Base-by-base conservation (phyloP, 2,113 vertebrate species). In the Aspidoscelis tigris region DNA sequence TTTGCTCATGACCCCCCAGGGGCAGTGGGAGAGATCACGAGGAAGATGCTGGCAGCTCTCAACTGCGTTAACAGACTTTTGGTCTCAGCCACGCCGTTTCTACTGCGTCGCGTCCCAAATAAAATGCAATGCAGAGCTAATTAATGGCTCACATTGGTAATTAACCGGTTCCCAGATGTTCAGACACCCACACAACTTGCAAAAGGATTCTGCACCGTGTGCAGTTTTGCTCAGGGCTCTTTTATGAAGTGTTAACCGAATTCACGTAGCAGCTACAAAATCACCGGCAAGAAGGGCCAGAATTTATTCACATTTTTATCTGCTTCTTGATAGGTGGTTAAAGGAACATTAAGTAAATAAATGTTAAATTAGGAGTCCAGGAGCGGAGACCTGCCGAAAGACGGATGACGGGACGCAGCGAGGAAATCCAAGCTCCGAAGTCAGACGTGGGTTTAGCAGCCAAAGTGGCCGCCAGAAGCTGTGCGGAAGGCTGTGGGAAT, bases 91-190 rank as follows among this genome's bases (percentile, higher is more conserved):
- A 12, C 14, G 22, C 53, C 14, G 7, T 18, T 81, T 73, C 39
- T 72, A 41, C 11, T 26, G 61, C 66, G 22, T 50, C 64, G 47
- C 64, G 50, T 16, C 65, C 78, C 64, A 18, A 64, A 43, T 64
- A 80, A 80, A 80, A 80, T n/a, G 61, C 69, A 73, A 16, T 22
- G 43, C 10, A 43, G 53, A 81, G 22, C 22, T 61, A 73, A 81
- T 58, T 81, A 43, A 81, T 81, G 39, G 22, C 22, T 70, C 69
- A 72, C 53, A 73, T 26, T 44, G 21, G 69, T 73, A 81, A 72
- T 81, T 73, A 81, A 73, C 39, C 33, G 24, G 20, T 39, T 44
- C 70, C 50, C 53, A 81, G 80, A 43, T 73, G 53, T 61, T 61
- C 72, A 16, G n/a, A 61, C 22, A 72, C 72, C 69, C 61, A 4